Evolutionary conservation across 1,140 invertebrate species (phyloP).

Genomic region (Vollenhovia emeryi): DNA sequence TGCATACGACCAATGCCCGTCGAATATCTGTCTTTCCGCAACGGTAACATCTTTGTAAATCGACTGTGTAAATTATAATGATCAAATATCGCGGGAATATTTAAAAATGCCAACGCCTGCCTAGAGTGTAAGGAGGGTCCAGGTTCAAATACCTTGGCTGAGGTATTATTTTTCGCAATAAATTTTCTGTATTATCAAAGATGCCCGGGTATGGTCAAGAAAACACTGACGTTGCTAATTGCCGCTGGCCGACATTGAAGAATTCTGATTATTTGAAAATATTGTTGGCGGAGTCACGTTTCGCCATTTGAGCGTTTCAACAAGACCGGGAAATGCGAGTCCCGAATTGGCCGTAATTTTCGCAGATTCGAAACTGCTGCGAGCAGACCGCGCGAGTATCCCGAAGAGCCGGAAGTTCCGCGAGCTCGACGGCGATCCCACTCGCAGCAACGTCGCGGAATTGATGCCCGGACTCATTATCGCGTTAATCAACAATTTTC

Average conservation of each 20-base stretch:
- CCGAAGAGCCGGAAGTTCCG: background rate
- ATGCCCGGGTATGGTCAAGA: too few relatives aligned
- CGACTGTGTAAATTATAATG: background rate
- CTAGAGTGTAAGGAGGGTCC: too few relatives aligned
- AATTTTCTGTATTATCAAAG: too few relatives aligned
- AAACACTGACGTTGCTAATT: too few relatives aligned
- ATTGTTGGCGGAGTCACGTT: too few relatives aligned
- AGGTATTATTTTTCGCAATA: too few relatives aligned
- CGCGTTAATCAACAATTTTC: constrained; percentile 70
- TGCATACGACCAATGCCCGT: background rate
- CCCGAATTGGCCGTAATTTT: constrained; percentile 36
- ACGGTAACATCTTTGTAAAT: background rate
- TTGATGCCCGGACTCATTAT: constrained; percentile 54
- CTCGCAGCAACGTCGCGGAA: background rate
- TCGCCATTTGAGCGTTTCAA: too few relatives aligned
- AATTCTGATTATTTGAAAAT: too few relatives aligned
- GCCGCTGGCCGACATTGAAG: too few relatives aligned
- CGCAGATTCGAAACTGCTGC: constrained; percentile 22
- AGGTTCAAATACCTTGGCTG: too few relatives aligned
- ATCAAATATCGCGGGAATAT: background rate
- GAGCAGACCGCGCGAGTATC: background rate
- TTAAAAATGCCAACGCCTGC: too few relatives aligned
- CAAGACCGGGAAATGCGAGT: too few relatives aligned
- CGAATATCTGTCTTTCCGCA: background rate
- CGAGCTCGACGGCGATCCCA: background rate